phyloP scores from a whole-genome alignment of 2,888 invertebrate species.

The Machimus atricapillus region DNA sequence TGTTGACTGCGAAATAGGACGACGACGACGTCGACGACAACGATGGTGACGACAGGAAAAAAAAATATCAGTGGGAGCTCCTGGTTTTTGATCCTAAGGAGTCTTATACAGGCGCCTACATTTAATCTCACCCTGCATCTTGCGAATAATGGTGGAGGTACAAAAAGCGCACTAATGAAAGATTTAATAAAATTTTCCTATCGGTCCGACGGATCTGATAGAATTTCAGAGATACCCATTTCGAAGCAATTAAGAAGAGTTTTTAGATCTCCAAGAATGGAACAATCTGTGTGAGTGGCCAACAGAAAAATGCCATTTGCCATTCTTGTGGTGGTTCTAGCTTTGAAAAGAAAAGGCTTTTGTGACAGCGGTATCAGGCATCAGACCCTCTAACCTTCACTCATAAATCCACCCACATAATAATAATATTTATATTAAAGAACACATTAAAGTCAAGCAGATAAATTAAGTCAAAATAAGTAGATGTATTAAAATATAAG shows the following conservation, averaged over 20 bases:
- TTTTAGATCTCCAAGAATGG: not conserved
- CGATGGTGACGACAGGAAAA: not conserved
- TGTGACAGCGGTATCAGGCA: not conserved
- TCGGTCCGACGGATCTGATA: not conserved
- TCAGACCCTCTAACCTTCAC: too few relatives aligned
- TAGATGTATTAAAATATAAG: too few relatives aligned
- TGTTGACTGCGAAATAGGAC: not conserved
- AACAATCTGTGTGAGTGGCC: not conserved
- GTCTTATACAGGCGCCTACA: not conserved
- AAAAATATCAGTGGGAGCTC: not conserved
- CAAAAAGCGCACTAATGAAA: not conserved
- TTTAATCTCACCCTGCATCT: not conserved
- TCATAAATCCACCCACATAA: too few relatives aligned
- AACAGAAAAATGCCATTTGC: not conserved
- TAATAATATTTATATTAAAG: too few relatives aligned
- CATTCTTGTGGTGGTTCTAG: not conserved
- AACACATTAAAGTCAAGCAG: too few relatives aligned
- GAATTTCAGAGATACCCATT: not conserved
- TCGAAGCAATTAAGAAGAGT: not conserved
- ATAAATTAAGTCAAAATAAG: too few relatives aligned
- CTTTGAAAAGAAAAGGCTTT: not conserved
- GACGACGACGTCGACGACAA: not conserved
- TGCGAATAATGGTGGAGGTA: not conserved
- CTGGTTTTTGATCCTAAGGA: not conserved
- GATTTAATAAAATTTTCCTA: constrained; percentile 15